Evolutionary conservation across 2,888 invertebrate species (phyloP), one percentile per base, ranked within the genome.

Genomic region (Tyria jacobaeae): DNA sequence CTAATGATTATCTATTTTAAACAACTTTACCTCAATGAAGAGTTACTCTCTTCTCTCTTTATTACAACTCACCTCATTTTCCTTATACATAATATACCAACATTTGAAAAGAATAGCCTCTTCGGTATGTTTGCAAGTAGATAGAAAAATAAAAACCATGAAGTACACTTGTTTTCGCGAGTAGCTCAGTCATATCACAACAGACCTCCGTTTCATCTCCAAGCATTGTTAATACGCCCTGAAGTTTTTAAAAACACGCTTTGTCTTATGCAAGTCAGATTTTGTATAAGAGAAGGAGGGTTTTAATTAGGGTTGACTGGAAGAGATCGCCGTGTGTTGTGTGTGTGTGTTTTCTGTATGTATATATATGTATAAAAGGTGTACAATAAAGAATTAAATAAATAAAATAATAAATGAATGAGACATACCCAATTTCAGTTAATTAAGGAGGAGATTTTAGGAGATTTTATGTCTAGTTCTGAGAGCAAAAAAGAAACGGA

Each of bases 141-240:
- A 64, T 72, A 50, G 25, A n/a, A 47, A 75, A 66, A 73, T 76
- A 71, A 65, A 66, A 59, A 53, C 47, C 59, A 49, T 55, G 62
- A 57, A 61, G 58, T 60, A 70, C 63, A 63, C 62, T 78, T 70
- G 65, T 76, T 59, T 69, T 60, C 51, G 39, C 57, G 47, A 61
- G 71, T 79, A 81, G 80, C 79, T 83, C 83, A 83, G 83, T 82
- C 83, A 80, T 75, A 73, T 73, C 67, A 75, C 76, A 75, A 76
- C 76, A 75, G 51, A 71, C 71, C 74, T 75, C 60, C 56, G 68
- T 74, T 79, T 78, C 79, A 71, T 80, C 75, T 75, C 65, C 61
- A 60, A 67, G 57, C 25, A 4, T 37, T 2, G 10, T 14, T 27
- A 9, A 60, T 62, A 65, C 57, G 64, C 51, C 17, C 39, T 62